These are phyloP conservation scores for Trypoxylus dichotomus DNA, from an alignment of 1,140 invertebrate species.

Conservation along the genomic window DNA sequence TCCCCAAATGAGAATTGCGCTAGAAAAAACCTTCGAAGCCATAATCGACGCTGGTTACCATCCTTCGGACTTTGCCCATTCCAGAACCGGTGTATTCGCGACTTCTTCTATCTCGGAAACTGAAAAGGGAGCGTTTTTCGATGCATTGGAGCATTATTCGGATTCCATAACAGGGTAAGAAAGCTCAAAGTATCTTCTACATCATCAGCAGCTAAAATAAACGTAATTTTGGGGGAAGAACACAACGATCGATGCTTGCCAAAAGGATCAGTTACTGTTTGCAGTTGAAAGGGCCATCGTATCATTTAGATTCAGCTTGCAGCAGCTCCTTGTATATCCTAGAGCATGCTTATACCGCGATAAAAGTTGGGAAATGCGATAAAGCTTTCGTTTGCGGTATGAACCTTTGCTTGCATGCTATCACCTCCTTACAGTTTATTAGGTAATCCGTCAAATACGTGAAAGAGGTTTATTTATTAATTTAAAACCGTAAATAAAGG, in stretches of 20 bases:
- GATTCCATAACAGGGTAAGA: constrained; percentile 71
- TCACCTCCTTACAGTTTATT: constrained; percentile 81
- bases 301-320: constrained; percentile 85
- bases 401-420: constrained; percentile 83
- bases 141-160: constrained; percentile 58
- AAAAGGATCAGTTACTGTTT: constrained; percentile 83
- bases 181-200: no score
- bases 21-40: constrained; percentile 86
- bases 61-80: constrained; percentile 64
- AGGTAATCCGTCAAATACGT: no score
- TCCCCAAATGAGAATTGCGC: constrained; percentile 80
- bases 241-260: constrained; percentile 58
- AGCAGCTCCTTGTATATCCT: constrained; percentile 85
- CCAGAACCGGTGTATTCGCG: constrained; percentile 79
- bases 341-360: constrained; percentile 78
- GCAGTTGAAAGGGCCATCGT: constrained; percentile 75
- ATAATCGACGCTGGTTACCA: constrained; percentile 82
- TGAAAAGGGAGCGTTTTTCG: constrained; percentile 69
- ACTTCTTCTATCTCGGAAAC: constrained; percentile 80
- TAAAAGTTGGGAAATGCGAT: constrained; percentile 79
- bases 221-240: no score
- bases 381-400: constrained; percentile 84
- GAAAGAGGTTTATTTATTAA: no score
- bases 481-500: constrained; percentile 52
- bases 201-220: no score